Percentiles rank a stretch among this genome's conserved stretches.
phyloP scores from a whole-genome alignment of 2,888 invertebrate genomes.

The Nemurella pictetii region DNA sequence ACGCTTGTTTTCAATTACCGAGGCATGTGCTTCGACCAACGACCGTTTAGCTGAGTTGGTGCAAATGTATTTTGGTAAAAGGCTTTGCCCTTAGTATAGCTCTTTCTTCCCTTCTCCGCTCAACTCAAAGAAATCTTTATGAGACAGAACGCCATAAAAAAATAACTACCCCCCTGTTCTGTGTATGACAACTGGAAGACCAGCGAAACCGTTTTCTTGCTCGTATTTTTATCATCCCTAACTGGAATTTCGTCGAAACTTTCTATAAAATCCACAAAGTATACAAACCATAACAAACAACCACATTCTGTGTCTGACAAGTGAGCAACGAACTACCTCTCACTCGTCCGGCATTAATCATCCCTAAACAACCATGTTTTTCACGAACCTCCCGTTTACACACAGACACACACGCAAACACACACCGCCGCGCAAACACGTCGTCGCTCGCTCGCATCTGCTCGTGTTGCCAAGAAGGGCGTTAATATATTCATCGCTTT shows the following conservation, averaged over 20 bases:
- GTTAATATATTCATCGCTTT: not conserved
- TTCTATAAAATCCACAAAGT: not conserved
- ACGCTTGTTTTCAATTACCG: not conserved
- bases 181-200: not conserved
- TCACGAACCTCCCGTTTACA: not conserved
- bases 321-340: not conserved
- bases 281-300: not conserved
- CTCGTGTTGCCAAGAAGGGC: slow-evolving; percentile 18
- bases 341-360: not conserved
- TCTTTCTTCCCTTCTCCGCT: not conserved
- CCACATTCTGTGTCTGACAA: not conserved
- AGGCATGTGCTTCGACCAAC: not conserved
- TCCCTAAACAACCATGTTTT: not conserved
- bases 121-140: not conserved
- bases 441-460: not conserved
- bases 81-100: not conserved
- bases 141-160: not conserved
- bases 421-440: no score
- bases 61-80: not conserved
- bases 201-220: not conserved
- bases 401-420: not conserved
- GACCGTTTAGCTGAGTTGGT: not conserved
- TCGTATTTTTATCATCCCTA: not conserved
- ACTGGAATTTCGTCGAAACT: not conserved
- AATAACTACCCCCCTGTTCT: not conserved